Percentiles rank a stretch among this genome's conserved stretches.
phyloP scores from a whole-genome alignment of 2,888 invertebrate species.

The Drosophila leonis region DNA sequence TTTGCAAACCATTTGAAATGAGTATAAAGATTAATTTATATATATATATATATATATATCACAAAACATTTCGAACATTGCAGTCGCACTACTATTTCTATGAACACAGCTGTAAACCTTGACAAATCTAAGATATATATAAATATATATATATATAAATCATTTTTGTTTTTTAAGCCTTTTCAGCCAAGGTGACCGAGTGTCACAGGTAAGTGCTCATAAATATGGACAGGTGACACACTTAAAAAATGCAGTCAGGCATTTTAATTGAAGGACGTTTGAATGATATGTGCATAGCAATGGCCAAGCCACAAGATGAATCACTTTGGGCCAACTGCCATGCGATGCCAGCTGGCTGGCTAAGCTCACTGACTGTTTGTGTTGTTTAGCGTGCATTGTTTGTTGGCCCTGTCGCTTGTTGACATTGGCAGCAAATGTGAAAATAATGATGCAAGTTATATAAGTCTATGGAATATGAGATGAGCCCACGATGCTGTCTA shows the following conservation, averaged over 20 bases:
- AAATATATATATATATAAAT: neutral
- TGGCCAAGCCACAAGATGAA: neutral
- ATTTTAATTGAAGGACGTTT: slow-evolving; percentile 66
- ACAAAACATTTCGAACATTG: too few species aligned
- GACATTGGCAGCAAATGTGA: slow-evolving; percentile 10
- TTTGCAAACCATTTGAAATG: too few species aligned
- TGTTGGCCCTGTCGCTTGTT: slow-evolving; percentile 18
- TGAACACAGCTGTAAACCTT: neutral
- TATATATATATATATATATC: too few species aligned
- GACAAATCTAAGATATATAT: neutral
- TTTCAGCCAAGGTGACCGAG: neutral
- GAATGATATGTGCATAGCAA: slow-evolving; percentile 4
- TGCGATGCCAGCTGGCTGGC: neutral
- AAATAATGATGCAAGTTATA: neutral
- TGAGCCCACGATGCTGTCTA: neutral
- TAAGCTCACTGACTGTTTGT: neutral
- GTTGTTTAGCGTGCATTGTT: slow-evolving; percentile 10
- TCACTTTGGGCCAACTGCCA: neutral
- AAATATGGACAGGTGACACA: slow-evolving; percentile 21
- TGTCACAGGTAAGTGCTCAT: slow-evolving; percentile 11
- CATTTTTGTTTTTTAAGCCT: neutral
- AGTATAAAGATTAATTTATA: too few species aligned
- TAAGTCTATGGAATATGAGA: neutral
- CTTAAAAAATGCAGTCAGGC: slow-evolving; percentile 51
- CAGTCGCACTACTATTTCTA: too few species aligned